Conservation (phyloP, 1,140 invertebrate genomes). For the Notospermus geniculatus region DNA sequence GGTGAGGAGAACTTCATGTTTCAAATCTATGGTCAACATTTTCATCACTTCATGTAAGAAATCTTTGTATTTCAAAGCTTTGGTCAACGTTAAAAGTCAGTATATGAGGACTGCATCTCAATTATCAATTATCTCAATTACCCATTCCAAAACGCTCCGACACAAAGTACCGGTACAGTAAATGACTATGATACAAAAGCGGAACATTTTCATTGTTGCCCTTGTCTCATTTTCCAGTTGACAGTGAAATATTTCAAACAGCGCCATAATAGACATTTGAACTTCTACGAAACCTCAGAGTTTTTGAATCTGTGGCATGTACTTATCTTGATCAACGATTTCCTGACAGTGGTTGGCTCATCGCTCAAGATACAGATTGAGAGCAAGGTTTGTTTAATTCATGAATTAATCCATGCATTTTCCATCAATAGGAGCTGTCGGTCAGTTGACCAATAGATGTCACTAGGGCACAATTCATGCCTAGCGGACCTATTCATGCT, state of each 20-base stretch:
- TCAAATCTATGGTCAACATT: background rate
- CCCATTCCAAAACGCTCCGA: too few relatives aligned
- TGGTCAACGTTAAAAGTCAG: too few relatives aligned
- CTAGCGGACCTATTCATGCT: too few relatives aligned
- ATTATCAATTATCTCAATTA: too few relatives aligned
- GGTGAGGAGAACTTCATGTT: conserved; percentile 55
- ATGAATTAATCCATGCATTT: too few relatives aligned
- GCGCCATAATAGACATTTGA: conserved; percentile 69
- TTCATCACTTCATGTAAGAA: too few relatives aligned
- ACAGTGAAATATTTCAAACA: conserved; percentile 79
- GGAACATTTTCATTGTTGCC: background rate
- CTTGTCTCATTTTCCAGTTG: conserved; percentile 48
- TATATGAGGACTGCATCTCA: too few relatives aligned
- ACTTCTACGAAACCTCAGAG: conserved; percentile 78
- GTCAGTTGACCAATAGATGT: too few relatives aligned
- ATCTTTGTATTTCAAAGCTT: too few relatives aligned
- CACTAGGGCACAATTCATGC: too few relatives aligned
- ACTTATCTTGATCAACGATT: conserved; percentile 88
- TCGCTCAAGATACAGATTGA: conserved; percentile 92
- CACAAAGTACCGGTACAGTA: too few relatives aligned
- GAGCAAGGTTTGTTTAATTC: conserved; percentile 63
- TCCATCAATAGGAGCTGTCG: too few relatives aligned
- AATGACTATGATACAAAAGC: background rate
- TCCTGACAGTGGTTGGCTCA: conserved; percentile 90
- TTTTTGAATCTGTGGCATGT: conserved; percentile 98